These are phyloP conservation scores for Sorex fumeus DNA, from an alignment of 2,113 vertebrate genomes.

Conservation along the genomic window DNA sequence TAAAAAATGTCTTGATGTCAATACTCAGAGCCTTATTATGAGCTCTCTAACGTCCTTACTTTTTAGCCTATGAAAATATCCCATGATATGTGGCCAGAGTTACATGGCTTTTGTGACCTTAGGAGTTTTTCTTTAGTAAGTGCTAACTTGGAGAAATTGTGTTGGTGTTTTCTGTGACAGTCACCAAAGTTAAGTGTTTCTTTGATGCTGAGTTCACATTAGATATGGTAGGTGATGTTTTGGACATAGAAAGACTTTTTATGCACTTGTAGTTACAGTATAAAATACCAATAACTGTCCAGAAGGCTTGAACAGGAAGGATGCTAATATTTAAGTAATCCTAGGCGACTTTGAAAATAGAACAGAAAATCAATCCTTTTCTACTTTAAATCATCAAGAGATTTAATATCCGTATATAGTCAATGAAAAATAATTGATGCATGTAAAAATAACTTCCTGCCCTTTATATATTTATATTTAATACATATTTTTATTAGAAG, in stretches of 20 bases:
- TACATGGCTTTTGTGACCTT: conserved; percentile 13
- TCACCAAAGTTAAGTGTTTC: not conserved
- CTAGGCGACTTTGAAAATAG: not conserved
- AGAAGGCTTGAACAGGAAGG: not conserved
- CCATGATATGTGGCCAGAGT: not conserved
- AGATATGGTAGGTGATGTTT: conserved; percentile 35
- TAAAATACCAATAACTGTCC: not conserved
- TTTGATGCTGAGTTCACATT: not conserved
- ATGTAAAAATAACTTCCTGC: too few relatives aligned
- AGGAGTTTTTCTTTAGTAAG: not conserved
- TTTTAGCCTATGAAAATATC: conserved; percentile 45
- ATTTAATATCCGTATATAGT: not conserved
- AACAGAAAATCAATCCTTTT: conserved; percentile 8
- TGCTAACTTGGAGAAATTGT: not conserved
- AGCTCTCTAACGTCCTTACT: conserved; percentile 51
- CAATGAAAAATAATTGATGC: not conserved
- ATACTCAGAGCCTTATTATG: not conserved
- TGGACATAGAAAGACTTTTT: not conserved
- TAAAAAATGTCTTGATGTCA: not conserved
- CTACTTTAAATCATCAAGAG: not conserved
- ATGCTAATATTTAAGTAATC: not conserved
- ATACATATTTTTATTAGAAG: too few relatives aligned
- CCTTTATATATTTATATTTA: too few relatives aligned
- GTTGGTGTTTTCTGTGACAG: conserved; percentile 17
- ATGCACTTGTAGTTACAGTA: not conserved